Percentiles rank a stretch among this genome's conserved stretches.
phyloP scores from a whole-genome alignment of 2,113 vertebrate genomes.

The Actinemys pallida region DNA sequence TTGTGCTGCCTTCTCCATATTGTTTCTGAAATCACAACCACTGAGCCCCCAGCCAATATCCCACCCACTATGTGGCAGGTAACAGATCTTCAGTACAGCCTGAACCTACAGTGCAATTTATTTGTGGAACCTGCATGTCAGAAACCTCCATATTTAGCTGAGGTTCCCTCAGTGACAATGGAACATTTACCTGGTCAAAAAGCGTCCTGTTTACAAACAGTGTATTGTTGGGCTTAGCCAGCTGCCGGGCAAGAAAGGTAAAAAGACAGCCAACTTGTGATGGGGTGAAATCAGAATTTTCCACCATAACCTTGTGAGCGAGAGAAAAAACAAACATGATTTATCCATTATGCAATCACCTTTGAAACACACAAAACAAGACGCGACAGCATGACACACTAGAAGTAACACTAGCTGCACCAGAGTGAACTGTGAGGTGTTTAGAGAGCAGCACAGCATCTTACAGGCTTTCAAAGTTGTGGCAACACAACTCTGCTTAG shows the following conservation, averaged over 20 bases:
- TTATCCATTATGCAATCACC: background rate
- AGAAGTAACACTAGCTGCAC: background rate
- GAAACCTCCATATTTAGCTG: background rate
- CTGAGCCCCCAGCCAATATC: background rate
- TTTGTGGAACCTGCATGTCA: background rate
- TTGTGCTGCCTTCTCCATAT: background rate
- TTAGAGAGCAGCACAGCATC: background rate
- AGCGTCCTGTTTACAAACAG: constrained; percentile 98
- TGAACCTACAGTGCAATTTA: background rate
- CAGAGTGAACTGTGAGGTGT: background rate
- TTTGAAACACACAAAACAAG: background rate
- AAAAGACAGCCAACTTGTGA: constrained; percentile 98
- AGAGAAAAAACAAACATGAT: background rate
- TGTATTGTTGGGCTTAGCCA: constrained; percentile 97
- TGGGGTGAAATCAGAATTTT: constrained; percentile 96
- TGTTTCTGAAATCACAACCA: background rate
- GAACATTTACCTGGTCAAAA: constrained; percentile 91
- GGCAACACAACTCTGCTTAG: background rate
- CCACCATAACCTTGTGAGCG: constrained; percentile 93
- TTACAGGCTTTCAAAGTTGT: background rate
- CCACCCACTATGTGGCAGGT: background rate
- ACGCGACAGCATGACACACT: background rate
- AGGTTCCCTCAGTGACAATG: background rate
- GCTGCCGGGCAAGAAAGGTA: constrained; percentile 95
- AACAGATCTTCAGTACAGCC: background rate